Evolutionary conservation across 2,113 vertebrate species (phyloP), one percentile per base, ranked within the genome.

Genomic region (Lanius collurio): DNA sequence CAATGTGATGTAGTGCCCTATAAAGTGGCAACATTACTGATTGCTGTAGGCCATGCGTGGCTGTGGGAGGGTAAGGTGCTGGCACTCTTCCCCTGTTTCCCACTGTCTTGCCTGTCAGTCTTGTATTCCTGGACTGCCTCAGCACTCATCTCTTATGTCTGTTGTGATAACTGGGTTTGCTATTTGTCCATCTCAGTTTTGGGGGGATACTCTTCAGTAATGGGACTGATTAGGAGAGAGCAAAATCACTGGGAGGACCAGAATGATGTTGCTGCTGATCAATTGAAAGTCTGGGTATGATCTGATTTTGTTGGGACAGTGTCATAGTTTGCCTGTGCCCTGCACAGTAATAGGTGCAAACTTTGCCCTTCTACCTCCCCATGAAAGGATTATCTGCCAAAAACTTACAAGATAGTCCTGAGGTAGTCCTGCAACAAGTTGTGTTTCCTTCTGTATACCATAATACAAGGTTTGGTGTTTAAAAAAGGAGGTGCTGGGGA

Each of bases 31-130:
- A 0, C 17, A 10, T 22, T 28, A 42, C 68, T 65, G 65, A 18
- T 41, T 73, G 68, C 49, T 68, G 3, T 30, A 42, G 68, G 44
- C 44, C 0, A 0, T 46, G 56, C 3, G 1, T 75, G 37, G 53
- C 63, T 91, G 50, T 73, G 57, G 50, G 13, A 33, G 85, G 59
- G 16, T 11, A 12, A 73, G 50, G 47, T 77, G 46, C 46, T 93
- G 64, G 11, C 31, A 22, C 6, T 42, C 37, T 56, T 23, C 9
- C 1, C 52, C 23, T 63, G 37, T 39, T 77, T 53, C 64, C 69
- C 16, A 6, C 44, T 69, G 55, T 44, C 46, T 50, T 7, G 2
- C 30, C 3, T 22, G 31, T 24, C 39, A 17, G 2, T 52, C 31
- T 69, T 5, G 0, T 33, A 2, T 53, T 41, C 24, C 69, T 62